Conservation (phyloP, 1,140 invertebrate species). For the Babylonia areolata region DNA sequence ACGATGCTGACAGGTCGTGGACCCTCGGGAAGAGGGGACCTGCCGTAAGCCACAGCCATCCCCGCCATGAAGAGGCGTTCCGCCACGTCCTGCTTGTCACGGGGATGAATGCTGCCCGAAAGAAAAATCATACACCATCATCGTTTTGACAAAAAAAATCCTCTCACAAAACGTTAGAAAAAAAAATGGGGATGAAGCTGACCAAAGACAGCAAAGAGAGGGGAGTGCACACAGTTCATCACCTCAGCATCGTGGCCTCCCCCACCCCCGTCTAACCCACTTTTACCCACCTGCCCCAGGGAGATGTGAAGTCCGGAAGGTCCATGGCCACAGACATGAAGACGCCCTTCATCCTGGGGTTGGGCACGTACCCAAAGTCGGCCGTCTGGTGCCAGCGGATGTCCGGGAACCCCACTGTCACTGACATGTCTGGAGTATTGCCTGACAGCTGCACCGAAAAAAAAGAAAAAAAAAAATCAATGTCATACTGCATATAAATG, state of each 20-base stretch:
- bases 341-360: conserved; percentile 55
- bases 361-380: conserved; percentile 63
- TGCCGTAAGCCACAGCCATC: conserved; percentile 65
- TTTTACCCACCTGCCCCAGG: conserved; percentile 49
- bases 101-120: conserved; percentile 68
- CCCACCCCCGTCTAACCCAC: too few relatives aligned
- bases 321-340: conserved; percentile 72
- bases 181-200: too few relatives aligned
- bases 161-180: too few relatives aligned
- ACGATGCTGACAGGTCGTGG: conserved; percentile 44
- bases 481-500: too few relatives aligned
- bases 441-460: conserved; percentile 48
- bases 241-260: too few relatives aligned
- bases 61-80: conserved; percentile 58
- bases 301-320: conserved; percentile 63
- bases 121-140: too few relatives aligned
- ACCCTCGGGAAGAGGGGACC: conserved; percentile 51
- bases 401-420: conserved; percentile 54
- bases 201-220: too few relatives aligned
- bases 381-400: conserved; percentile 69
- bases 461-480: too few relatives aligned
- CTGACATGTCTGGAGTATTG: conserved; percentile 33
- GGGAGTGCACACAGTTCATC: too few relatives aligned
- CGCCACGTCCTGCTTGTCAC: conserved; percentile 68
- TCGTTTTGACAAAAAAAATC: too few relatives aligned